These are phyloP conservation scores for Synanthedon myopaeformis DNA, from an alignment of 2,888 invertebrate species.

Conservation along the genomic window DNA sequence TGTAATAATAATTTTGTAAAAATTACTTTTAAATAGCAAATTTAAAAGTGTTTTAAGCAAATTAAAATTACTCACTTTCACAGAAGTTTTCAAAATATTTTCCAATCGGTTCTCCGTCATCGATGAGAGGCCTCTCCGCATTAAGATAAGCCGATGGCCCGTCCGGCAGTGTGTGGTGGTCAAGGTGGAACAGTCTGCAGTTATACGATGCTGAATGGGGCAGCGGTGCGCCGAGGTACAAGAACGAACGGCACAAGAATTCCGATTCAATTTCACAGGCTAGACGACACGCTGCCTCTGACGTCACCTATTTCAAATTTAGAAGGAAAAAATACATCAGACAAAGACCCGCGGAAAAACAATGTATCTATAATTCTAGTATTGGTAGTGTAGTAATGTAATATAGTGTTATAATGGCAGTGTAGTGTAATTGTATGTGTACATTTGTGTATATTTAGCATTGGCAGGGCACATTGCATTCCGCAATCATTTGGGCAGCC, in stretches of 20 bases:
- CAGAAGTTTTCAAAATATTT: slow-evolving; percentile 92
- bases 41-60: background rate
- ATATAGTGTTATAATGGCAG: too few relatives aligned
- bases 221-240: slow-evolving; percentile 82
- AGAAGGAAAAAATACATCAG: too few relatives aligned
- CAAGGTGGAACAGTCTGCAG: slow-evolving; percentile 91
- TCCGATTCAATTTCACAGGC: slow-evolving; percentile 94
- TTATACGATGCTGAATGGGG: slow-evolving; percentile 87
- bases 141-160: slow-evolving; percentile 92
- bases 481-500: too few relatives aligned
- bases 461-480: too few relatives aligned
- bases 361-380: too few relatives aligned
- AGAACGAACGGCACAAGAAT: slow-evolving; percentile 89
- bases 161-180: slow-evolving; percentile 91
- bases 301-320: slow-evolving; percentile 73
- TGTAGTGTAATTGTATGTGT: too few relatives aligned
- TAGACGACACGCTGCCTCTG: slow-evolving; percentile 87
- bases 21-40: too few relatives aligned
- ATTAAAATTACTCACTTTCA: slow-evolving; percentile 76
- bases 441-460: too few relatives aligned
- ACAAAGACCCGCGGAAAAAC: too few relatives aligned
- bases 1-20: background rate
- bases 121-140: slow-evolving; percentile 89
- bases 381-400: too few relatives aligned
- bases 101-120: slow-evolving; percentile 91